Evolutionary conservation across 2,888 invertebrate genomes (phyloP), one percentile per base, ranked within the genome.

Genomic region (Thelaira solivaga): DNA sequence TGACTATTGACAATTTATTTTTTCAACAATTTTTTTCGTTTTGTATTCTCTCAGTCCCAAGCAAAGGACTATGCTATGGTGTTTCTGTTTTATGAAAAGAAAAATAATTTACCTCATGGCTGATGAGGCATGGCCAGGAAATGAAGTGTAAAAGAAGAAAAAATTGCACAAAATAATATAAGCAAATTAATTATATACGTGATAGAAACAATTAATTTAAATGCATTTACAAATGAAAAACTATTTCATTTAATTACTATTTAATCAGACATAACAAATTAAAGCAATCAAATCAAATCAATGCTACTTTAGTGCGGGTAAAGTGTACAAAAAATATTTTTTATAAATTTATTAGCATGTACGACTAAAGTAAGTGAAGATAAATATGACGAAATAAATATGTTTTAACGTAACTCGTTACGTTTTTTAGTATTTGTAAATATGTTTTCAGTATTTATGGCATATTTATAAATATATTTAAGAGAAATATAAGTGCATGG

Each of bases 151-250:
- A 59, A 43, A 41, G 41, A 51, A 2, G 20, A 36, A 36, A 20
- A 29, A 34, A 29, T n/a, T n/a, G n/a, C n/a, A 18, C 20, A n/a
- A 62, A 53, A 53, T 4, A 45, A 55, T 16, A 47, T 24, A 49
- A 61, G 41, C 55, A 72, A 72, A 72, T 72, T 55, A 55, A 64
- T 72, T 64, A n/a, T n/a, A n/a, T n/a, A 72, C 64, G 72, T 72
- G 72, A 64, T 57, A 47, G 57, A 64, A 47, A 49, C 64, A 64
- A 16, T 41, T 45, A 39, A 64, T 31, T 72, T 55, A 47, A 64
- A 41, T 72, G 55, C 41, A 34, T 36, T 13, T 45, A 31, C 18
- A 55, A 47, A 47, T 47, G 8, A 47, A 72, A 20, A 24, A 22
- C 24, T 18, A 47, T n/a, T n/a, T n/a, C n/a, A 22, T 55, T 39